Evolutionary conservation across 2,797 vertebrate species (phyloP), one percentile per base, ranked within the genome.

Genomic region (Tenualosa thibaudeaui): DNA sequence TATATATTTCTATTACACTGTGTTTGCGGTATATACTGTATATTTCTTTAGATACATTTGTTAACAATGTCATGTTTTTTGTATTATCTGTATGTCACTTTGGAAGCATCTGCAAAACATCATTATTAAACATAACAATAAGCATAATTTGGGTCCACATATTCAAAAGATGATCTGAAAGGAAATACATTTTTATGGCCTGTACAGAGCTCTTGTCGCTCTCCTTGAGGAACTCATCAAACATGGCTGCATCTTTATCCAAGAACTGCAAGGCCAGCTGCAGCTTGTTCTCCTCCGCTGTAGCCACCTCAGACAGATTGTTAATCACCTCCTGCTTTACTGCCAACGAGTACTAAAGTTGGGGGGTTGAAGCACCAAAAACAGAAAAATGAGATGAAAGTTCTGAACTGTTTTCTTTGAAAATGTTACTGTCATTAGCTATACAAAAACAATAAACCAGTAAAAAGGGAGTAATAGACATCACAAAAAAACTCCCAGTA

Each of bases 171-270:
- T 62, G 58, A 56, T 24, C n/a, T n/a, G 1, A 62, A 62, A 9
- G 58, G 5, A 24, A 62, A 5, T 93, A 96, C 96, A 62, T 89
- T 91, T 88, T 93, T 85, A 94, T 75, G 13, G 94, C 94, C 88
- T 94, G 91, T 51, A 92, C 58, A 0, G 88, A 93, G 19, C 85
- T 93, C 84, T 86, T 89, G 9, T 94, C 91, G 0, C 92, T 95
- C 82, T 96, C 92, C 58, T 93, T 92, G 86, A 95, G 89, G 85
- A 95, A 95, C 81, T 93, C 92, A 0, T 95, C 93, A 15, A 96
- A 95, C 54, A 85, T 46, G 31, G 88, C 81, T 0, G 90, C 87
- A 0, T 95, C 93, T 65, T 93, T 93, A 85, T 96, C 90, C 90
- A 96, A 89, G 68, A 75, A 65, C 81, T 89, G 84, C 89, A 95